Percentiles rank a stretch among this genome's conserved stretches.
These are phyloP conservation scores for Cantharis flavilabris DNA, from an alignment of 2,888 invertebrate species.

Conservation along the genomic window DNA sequence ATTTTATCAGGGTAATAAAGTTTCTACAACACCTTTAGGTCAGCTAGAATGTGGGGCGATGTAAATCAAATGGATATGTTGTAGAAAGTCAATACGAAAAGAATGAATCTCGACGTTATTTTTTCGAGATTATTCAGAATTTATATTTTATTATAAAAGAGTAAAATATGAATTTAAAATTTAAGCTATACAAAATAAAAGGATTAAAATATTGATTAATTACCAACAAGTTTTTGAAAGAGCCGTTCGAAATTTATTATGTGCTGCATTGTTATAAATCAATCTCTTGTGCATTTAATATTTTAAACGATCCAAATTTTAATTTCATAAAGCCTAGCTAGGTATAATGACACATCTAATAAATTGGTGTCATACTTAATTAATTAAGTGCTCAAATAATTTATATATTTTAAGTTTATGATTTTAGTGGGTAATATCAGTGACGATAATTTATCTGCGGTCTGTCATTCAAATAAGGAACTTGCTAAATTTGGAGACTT, in stretches of 20 bases:
- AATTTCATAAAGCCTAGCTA: neutral
- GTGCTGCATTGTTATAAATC: slow-evolving; percentile 1
- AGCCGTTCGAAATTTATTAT: neutral
- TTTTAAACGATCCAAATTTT: neutral
- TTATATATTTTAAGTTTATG: neutral
- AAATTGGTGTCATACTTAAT: neutral
- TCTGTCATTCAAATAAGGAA: slow-evolving; percentile 4
- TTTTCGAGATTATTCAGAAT: neutral
- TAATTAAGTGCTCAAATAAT: slow-evolving; percentile 1
- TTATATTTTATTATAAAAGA: neutral
- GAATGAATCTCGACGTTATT: neutral
- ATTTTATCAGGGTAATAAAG: neutral
- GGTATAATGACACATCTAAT: neutral
- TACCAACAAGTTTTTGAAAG: neutral
- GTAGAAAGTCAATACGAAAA: neutral
- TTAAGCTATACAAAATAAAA: neutral
- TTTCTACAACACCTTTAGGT: neutral
- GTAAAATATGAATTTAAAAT: neutral
- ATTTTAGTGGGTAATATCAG: neutral
- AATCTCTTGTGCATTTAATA: slow-evolving; percentile 1
- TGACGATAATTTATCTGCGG: slow-evolving; percentile 1
- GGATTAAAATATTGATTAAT: neutral
- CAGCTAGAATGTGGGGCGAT: neutral
- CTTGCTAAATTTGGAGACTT: neutral
- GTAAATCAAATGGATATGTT: neutral